Evolutionary conservation across 1,140 invertebrate genomes (phyloP).

Genomic region (Pogonus chalceus): DNA sequence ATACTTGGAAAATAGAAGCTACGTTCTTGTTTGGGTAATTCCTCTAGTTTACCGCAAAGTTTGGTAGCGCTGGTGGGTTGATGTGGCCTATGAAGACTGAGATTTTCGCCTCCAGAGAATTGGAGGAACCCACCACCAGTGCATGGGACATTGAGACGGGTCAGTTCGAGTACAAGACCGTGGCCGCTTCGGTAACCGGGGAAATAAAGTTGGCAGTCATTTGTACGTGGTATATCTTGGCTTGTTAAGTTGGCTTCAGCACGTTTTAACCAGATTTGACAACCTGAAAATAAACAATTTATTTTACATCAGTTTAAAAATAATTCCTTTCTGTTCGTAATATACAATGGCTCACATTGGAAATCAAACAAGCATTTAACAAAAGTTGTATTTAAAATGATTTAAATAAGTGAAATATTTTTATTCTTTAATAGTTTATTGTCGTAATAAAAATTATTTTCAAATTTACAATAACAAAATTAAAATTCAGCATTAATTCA

Average conservation of each 20-base stretch:
- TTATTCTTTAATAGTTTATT: too few species aligned
- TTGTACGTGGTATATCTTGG: conserved; percentile 24
- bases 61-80: conserved; percentile 21
- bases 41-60: conserved; percentile 53
- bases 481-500: too few species aligned
- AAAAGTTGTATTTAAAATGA: too few species aligned
- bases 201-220: conserved; percentile 35
- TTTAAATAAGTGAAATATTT: background rate
- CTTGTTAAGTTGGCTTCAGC: conserved; percentile 26
- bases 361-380: too few species aligned
- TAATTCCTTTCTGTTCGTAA: too few species aligned
- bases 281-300: conserved; percentile 29
- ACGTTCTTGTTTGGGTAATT: conserved; percentile 42
- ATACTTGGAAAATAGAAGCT: conserved; percentile 43
- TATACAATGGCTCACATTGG: too few species aligned
- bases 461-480: too few species aligned
- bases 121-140: conserved; percentile 41
- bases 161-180: conserved; percentile 46
- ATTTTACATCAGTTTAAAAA: too few species aligned
- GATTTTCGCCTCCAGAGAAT: conserved; percentile 32
- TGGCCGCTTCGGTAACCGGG: conserved; percentile 29
- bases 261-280: conserved; percentile 29
- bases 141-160: conserved; percentile 52
- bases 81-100: conserved; percentile 20
- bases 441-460: too few species aligned